Evolutionary conservation across 2,797 vertebrate species (phyloP).

Genomic region (Alcedo quadribrachys): DNA sequence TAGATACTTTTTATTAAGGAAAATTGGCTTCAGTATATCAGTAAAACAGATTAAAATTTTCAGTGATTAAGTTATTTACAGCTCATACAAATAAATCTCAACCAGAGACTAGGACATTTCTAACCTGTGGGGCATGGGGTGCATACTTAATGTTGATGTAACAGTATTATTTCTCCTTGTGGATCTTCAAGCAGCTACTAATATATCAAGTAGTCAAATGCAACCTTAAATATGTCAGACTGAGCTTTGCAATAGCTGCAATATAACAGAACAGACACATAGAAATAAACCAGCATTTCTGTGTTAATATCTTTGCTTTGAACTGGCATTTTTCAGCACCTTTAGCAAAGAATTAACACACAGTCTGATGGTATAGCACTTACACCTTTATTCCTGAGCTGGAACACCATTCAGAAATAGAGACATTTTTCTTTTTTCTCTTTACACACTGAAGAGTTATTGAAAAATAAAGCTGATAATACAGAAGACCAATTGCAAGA

Average conservation of each 20-base stretch:
- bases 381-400: neutral
- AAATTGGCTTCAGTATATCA: neutral
- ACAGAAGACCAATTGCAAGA: neutral
- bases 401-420: neutral
- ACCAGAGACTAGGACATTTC: neutral
- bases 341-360: neutral
- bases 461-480: neutral
- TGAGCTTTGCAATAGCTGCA: neutral
- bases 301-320: neutral
- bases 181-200: neutral
- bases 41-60: neutral
- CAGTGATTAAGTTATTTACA: slow-evolving; percentile 19
- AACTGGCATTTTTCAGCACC: neutral
- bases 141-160: neutral
- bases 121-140: neutral
- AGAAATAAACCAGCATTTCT: neutral
- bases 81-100: neutral
- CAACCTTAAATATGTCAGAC: neutral
- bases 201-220: neutral
- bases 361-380: neutral
- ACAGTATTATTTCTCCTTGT: neutral
- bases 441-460: neutral
- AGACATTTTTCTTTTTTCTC: neutral
- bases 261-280: neutral
- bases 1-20: slow-evolving; percentile 10